Conservation (phyloP, 2,797 vertebrate species). For the Rousettus madagascariensis region DNA sequence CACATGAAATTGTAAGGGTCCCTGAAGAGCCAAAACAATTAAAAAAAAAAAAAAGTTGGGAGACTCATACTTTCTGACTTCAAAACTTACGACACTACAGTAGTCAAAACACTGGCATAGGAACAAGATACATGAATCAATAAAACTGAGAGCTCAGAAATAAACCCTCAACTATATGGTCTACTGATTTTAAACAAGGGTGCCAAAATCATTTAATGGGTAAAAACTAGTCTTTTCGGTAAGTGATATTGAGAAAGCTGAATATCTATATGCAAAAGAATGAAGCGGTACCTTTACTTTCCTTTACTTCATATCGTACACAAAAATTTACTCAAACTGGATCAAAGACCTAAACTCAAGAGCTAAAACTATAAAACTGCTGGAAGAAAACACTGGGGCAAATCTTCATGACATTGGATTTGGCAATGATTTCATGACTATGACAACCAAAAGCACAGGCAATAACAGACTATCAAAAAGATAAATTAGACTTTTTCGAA, state of each 20-base stretch:
- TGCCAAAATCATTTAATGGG: not conserved
- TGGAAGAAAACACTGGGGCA: not conserved
- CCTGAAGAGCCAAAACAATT: not conserved
- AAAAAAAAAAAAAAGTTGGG: not conserved
- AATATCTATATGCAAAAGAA: not conserved
- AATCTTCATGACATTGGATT: not conserved
- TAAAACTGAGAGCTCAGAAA: not conserved
- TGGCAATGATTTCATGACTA: not conserved
- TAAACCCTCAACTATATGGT: not conserved
- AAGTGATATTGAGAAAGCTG: not conserved
- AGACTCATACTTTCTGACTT: not conserved
- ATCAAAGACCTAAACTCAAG: not conserved
- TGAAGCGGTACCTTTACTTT: not conserved
- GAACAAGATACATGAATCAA: not conserved
- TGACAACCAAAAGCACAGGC: not conserved
- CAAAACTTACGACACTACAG: not conserved
- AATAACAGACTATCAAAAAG: not conserved
- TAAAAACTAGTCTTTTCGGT: not conserved
- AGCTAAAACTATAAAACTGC: not conserved
- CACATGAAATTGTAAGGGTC: not conserved
- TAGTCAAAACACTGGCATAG: not conserved
- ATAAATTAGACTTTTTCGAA: not conserved
- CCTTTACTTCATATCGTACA: not conserved
- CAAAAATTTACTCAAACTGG: not conserved
- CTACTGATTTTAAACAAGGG: not conserved